Percentiles rank a stretch among this genome's conserved stretches.
Conservation (phyloP, 2,888 invertebrate species). For the Drosophila planitibia region DNA sequence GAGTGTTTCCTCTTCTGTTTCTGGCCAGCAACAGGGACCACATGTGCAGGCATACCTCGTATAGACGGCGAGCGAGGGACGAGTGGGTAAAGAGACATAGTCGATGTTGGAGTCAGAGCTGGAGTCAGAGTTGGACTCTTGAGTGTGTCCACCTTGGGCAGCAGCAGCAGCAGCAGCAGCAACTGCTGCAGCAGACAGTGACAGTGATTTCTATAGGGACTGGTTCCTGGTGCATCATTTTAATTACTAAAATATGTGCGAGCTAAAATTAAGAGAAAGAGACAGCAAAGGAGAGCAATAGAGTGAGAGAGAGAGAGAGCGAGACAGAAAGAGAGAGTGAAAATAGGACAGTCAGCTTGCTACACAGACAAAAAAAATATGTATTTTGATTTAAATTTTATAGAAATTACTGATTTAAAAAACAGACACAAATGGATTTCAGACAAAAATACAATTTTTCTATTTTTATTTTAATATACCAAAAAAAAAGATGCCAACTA, state of each 20-base stretch:
- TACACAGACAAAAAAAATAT: background rate
- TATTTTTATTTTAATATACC: no score
- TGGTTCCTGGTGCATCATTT: conserved; percentile 82
- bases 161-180: conserved; percentile 17
- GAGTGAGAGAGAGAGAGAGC: background rate
- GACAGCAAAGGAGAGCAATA: conserved; percentile 7
- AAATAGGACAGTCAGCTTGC: conserved; percentile 1
- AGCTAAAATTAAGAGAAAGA: conserved; percentile 61
- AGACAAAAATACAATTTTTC: background rate
- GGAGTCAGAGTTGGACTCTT: conserved; percentile 3
- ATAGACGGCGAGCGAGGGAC: conserved; percentile 54
- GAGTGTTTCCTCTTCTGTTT: conserved; percentile 31
- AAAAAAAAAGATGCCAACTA: no score
- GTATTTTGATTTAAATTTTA: background rate
- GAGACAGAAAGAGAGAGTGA: background rate
- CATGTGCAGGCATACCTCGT: conserved; percentile 86
- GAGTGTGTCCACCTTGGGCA: conserved; percentile 19
- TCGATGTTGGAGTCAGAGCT: background rate
- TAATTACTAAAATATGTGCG: conserved; percentile 81
- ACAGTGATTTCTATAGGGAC: conserved; percentile 81
- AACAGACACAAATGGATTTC: background rate
- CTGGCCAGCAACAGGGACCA: conserved; percentile 84
- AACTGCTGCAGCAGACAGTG: conserved; percentile 21
- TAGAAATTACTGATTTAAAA: background rate
- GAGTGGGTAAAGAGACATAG: background rate